Evolutionary conservation across 1,140 invertebrate genomes (phyloP).

Genomic region (Macrosteles quadrilineatus): DNA sequence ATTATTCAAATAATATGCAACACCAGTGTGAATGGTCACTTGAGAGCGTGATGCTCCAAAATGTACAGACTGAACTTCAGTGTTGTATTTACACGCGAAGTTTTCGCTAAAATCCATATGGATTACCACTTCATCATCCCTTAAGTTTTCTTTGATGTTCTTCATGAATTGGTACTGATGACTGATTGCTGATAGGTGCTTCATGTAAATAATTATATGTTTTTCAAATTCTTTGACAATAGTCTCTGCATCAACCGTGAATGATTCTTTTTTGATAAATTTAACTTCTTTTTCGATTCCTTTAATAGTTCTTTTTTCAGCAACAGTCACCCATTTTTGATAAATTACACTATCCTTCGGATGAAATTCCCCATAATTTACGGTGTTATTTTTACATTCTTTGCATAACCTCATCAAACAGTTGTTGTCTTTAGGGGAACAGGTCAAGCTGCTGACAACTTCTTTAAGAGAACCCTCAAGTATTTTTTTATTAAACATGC

Average conservation of each 20-base stretch:
- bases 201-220: not conserved
- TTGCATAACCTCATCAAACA: not conserved
- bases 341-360: not conserved
- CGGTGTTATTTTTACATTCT: not conserved
- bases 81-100: not conserved
- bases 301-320: not conserved
- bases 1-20: not conserved
- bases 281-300: not conserved
- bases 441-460: not conserved
- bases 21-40: not conserved
- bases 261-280: constrained; percentile 4
- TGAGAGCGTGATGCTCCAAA: not conserved
- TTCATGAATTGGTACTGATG: not conserved
- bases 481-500: constrained; percentile 6
- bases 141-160: not conserved
- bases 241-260: not conserved
- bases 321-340: not conserved
- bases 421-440: not conserved
- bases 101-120: not conserved
- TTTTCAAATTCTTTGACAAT: not conserved
- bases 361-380: not conserved
- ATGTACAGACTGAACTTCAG: not conserved
- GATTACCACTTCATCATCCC: not conserved
- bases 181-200: not conserved
- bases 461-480: not conserved